A percentile compares a stretch with the other conserved stretches of the same genome.
Conservation (phyloP, 2,113 vertebrate genomes). For the Phylloscopus trochilus region DNA sequence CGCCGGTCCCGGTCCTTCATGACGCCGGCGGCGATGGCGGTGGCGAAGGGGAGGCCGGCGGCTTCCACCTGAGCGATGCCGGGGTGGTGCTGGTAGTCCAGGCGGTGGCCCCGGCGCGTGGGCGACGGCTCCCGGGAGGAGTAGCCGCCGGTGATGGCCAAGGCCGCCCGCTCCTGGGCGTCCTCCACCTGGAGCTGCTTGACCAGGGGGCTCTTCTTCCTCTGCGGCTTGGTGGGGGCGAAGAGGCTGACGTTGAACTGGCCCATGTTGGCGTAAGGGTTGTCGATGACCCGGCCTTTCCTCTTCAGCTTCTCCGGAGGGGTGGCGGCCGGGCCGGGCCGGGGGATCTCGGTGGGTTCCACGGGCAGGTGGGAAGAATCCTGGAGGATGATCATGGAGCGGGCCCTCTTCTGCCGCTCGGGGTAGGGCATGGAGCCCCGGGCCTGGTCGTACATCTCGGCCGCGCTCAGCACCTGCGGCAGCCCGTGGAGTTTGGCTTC, state of each 20-base stretch:
- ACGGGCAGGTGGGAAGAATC: conserved; percentile 89
- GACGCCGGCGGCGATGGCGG: conserved; percentile 86
- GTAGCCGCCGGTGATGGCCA: conserved; percentile 86
- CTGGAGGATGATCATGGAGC: conserved; percentile 97
- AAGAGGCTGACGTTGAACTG: conserved; percentile 93
- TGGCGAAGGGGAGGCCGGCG: conserved; percentile 84
- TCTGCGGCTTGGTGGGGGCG: conserved; percentile 91
- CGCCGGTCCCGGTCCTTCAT: conserved; percentile 93
- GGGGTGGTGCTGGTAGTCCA: conserved; percentile 85
- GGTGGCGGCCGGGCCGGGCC: conserved; percentile 81
- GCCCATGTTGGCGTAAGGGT: conserved; percentile 97
- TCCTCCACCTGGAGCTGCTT: conserved; percentile 98
- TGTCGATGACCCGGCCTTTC: conserved; percentile 87
- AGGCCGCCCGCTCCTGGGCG: conserved; percentile 88
- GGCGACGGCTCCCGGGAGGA: conserved; percentile 87
- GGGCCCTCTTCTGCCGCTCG: conserved; percentile 91
- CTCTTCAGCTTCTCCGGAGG: conserved; percentile 92
- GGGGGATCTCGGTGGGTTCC: conserved; percentile 83
- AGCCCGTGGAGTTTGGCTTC: conserved; percentile 88
- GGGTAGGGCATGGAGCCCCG: conserved; percentile 80
- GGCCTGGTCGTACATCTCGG: conserved; percentile 83
- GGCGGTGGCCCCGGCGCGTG: conserved; percentile 86
- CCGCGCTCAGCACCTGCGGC: conserved; percentile 76
- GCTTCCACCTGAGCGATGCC: conserved; percentile 81
- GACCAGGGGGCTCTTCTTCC: conserved; percentile 95